phyloP scores from a whole-genome alignment of 2,797 vertebrate species.

The Streptopelia turtur region DNA sequence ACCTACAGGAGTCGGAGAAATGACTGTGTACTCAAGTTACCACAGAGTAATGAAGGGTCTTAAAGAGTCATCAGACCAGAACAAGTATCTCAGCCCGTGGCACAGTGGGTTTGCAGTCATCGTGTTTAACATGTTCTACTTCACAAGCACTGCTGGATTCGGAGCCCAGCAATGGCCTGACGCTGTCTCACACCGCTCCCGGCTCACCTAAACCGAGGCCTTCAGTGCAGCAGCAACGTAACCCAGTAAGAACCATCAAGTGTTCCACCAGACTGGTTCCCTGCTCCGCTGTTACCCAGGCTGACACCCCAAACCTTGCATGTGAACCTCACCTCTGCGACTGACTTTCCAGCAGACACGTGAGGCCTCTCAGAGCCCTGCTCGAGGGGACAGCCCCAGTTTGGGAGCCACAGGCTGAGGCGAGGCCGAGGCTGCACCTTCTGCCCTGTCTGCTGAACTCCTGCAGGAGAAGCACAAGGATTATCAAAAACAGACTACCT shows the following conservation, averaged over 20 bases:
- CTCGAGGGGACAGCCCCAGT: neutral
- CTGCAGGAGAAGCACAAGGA: neutral
- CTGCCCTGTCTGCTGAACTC: neutral
- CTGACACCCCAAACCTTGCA: neutral
- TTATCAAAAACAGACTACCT: neutral
- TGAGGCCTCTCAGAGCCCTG: neutral
- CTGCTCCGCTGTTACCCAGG: neutral
- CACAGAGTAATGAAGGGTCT: neutral
- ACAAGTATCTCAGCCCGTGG: neutral
- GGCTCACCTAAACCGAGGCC: neutral
- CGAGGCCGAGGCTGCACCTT: neutral
- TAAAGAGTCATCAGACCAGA: neutral
- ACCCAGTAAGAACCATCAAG: neutral
- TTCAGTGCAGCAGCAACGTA: neutral
- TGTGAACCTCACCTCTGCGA: neutral
- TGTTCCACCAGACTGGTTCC: neutral
- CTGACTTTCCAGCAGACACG: accelerated
- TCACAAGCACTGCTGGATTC: neutral
- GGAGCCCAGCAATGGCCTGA: neutral
- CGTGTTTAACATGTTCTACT: neutral
- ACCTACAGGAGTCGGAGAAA: neutral
- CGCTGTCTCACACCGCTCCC: neutral
- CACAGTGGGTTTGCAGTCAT: neutral
- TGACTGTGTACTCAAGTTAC: neutral
- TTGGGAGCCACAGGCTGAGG: neutral